These are phyloP conservation scores for Corvus moneduloides DNA, from an alignment of 2,113 vertebrate species.

Conservation along the genomic window DNA sequence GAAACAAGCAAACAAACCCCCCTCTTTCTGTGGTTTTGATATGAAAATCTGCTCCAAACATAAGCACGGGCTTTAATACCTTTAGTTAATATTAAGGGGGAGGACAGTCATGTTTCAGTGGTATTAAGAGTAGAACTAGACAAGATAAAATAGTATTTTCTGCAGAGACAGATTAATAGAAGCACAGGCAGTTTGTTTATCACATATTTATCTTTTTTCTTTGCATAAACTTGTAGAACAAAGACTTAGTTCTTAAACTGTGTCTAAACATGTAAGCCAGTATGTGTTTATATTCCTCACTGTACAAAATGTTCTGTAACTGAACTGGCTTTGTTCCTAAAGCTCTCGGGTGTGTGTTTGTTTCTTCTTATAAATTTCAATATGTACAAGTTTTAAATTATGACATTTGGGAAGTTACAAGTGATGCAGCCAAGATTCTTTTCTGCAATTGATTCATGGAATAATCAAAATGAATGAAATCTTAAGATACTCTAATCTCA, in stretches of 20 bases:
- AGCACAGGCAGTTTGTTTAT: not conserved
- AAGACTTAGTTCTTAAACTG: not conserved
- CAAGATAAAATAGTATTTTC: not conserved
- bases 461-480: not conserved
- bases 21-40: not conserved
- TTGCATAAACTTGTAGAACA: not conserved
- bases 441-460: not conserved
- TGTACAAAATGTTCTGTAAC: not conserved
- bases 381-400: not conserved
- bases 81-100: not conserved
- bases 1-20: not conserved
- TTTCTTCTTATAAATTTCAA: not conserved
- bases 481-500: not conserved
- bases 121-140: not conserved
- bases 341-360: not conserved
- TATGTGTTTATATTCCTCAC: not conserved
- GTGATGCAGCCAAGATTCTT: not conserved
- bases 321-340: not conserved
- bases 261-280: not conserved
- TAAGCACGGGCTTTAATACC: not conserved
- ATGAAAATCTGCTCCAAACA: not conserved
- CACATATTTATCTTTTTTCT: not conserved
- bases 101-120: not conserved
- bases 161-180: not conserved
- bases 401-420: not conserved